Conservation (phyloP, 2,113 vertebrate genomes). For the Lepisosteus osseus region DNA sequence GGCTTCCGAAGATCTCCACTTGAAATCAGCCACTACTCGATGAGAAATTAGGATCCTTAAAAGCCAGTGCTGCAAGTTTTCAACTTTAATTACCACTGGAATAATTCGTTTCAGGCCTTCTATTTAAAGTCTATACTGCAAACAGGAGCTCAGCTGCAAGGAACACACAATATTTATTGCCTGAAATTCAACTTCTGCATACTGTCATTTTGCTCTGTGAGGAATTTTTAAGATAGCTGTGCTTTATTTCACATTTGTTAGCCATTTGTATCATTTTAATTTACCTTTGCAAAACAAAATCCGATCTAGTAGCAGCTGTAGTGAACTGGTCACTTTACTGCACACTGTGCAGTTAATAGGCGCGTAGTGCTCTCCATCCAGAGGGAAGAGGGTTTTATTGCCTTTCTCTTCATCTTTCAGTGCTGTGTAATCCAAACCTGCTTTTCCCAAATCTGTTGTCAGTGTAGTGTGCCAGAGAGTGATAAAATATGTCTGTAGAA, state of each 20-base stretch:
- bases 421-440: slow-evolving; percentile 46
- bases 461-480: slow-evolving; percentile 49
- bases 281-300: background rate
- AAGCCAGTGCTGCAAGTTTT: slow-evolving; percentile 33
- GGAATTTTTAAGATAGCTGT: too few species aligned
- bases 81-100: slow-evolving; percentile 24
- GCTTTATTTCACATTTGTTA: background rate
- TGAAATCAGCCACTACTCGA: slow-evolving; percentile 37
- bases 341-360: too few species aligned
- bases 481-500: slow-evolving; percentile 60
- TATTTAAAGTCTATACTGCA: background rate
- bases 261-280: background rate
- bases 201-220: too few species aligned
- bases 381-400: slow-evolving; percentile 18
- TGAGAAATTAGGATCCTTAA: slow-evolving; percentile 47
- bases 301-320: background rate
- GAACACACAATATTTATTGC: background rate
- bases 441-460: slow-evolving; percentile 39
- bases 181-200: background rate
- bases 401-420: slow-evolving; percentile 35
- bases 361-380: slow-evolving; percentile 8
- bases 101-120: slow-evolving; percentile 8
- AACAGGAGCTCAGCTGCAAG: background rate
- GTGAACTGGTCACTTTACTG: too few species aligned
- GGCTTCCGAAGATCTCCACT: slow-evolving; percentile 42